Percentiles rank a stretch among this genome's conserved stretches.
These are phyloP conservation scores for Oxystoma pomonae DNA, from an alignment of 2,888 invertebrate species.

Conservation along the genomic window DNA sequence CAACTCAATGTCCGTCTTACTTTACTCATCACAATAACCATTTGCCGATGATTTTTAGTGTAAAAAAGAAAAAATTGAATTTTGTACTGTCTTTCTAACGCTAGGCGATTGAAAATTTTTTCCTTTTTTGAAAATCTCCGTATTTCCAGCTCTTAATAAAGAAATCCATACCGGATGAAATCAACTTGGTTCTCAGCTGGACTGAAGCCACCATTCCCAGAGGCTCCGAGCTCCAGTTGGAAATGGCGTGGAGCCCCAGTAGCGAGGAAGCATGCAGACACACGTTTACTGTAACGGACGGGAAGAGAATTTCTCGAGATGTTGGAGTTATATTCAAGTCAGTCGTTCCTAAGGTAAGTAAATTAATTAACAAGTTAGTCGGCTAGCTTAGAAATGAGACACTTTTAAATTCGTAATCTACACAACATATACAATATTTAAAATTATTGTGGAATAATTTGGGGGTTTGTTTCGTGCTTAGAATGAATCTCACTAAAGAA, in stretches of 20 bases:
- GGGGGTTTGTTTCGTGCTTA: too few species aligned
- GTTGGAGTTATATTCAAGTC: conserved; percentile 62
- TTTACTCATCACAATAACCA: too few species aligned
- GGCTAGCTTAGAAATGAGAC: too few species aligned
- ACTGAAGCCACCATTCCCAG: conserved; percentile 54
- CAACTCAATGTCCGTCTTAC: too few species aligned
- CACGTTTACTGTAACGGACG: conserved; percentile 58
- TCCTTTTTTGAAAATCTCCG: too few species aligned
- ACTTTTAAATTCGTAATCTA: too few species aligned
- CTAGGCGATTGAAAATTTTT: neutral
- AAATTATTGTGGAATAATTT: too few species aligned
- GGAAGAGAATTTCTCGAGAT: conserved; percentile 61
- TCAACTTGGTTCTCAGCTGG: conserved; percentile 56
- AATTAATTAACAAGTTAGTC: too few species aligned
- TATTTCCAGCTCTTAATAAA: conserved; percentile 50
- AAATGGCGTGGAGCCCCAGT: conserved; percentile 61
- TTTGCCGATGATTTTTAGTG: too few species aligned
- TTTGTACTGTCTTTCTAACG: conserved; percentile 6
- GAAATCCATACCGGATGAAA: conserved; percentile 54
- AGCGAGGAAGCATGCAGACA: conserved; percentile 59
- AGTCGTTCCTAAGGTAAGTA: conserved; percentile 39
- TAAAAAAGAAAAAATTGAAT: too few species aligned
- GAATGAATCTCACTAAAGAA: too few species aligned
- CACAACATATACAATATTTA: too few species aligned
- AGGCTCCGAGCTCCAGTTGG: conserved; percentile 53